Evolutionary conservation across 2,113 vertebrate species (phyloP).

Genomic region (Proteles cristata): DNA sequence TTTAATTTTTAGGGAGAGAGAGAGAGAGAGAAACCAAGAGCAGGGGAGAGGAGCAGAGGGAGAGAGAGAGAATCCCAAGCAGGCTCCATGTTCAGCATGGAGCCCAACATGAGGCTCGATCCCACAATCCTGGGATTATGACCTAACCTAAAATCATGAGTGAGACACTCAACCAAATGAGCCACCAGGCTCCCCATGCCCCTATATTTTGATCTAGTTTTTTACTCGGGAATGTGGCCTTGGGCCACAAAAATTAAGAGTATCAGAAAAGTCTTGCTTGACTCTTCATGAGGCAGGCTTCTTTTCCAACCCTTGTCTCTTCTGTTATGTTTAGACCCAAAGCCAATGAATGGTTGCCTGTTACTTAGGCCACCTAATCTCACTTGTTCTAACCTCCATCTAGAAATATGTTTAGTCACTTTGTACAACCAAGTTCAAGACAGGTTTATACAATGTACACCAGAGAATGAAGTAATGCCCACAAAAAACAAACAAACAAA

Average conservation of each 20-base stretch:
- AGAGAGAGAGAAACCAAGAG: too few relatives aligned
- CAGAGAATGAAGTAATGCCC: background rate
- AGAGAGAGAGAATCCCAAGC: too few relatives aligned
- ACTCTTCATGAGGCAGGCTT: background rate
- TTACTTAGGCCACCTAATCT: background rate
- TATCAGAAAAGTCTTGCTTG: background rate
- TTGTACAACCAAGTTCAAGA: background rate
- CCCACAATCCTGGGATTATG: too few relatives aligned
- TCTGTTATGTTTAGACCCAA: background rate
- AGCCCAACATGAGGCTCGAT: too few relatives aligned
- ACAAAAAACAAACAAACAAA: background rate
- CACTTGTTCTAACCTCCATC: background rate
- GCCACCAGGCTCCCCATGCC: background rate
- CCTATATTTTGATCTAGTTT: background rate
- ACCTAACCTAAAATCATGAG: too few relatives aligned
- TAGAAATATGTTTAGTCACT: background rate
- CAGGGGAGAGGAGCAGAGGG: too few relatives aligned
- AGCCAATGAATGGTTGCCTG: background rate
- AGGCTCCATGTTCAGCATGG: too few relatives aligned
- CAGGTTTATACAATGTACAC: background rate
- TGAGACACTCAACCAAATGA: too few relatives aligned
- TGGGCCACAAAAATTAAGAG: background rate
- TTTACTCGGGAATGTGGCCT: background rate
- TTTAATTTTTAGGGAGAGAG: too few relatives aligned
- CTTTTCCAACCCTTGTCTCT: background rate